These are phyloP conservation scores for Mobula birostris DNA, from an alignment of 2,113 vertebrate species.

Conservation along the genomic window DNA sequence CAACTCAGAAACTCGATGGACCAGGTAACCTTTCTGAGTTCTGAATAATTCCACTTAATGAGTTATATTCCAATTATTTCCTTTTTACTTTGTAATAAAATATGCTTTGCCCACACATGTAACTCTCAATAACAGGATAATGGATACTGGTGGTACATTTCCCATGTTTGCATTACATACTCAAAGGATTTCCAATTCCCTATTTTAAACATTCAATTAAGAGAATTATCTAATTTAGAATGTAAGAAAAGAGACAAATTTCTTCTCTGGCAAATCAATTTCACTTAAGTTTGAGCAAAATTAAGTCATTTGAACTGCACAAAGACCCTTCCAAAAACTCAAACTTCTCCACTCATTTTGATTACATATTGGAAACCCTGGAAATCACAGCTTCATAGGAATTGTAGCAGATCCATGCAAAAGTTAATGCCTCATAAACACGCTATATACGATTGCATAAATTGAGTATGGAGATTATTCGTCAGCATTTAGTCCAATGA, in stretches of 20 bases:
- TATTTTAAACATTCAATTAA: neutral
- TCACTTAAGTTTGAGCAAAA: neutral
- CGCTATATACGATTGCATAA: neutral
- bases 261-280: neutral
- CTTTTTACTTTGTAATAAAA: neutral
- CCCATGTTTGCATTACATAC: neutral
- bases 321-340: neutral
- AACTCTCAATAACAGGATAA: neutral
- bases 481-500: neutral
- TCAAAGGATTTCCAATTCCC: neutral
- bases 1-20: neutral
- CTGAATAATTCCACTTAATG: neutral
- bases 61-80: neutral
- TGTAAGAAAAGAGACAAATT: neutral
- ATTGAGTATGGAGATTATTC: neutral
- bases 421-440: constrained; percentile 13
- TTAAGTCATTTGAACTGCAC: neutral
- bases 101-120: no score
- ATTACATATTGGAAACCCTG: neutral
- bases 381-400: constrained; percentile 13
- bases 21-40: neutral
- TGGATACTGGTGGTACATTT: neutral
- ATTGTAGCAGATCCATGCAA: constrained; percentile 4
- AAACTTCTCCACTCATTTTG: neutral
- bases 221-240: neutral